Evolutionary conservation across 2,888 invertebrate genomes (phyloP).

Genomic region (Tenthredo amoena): DNA sequence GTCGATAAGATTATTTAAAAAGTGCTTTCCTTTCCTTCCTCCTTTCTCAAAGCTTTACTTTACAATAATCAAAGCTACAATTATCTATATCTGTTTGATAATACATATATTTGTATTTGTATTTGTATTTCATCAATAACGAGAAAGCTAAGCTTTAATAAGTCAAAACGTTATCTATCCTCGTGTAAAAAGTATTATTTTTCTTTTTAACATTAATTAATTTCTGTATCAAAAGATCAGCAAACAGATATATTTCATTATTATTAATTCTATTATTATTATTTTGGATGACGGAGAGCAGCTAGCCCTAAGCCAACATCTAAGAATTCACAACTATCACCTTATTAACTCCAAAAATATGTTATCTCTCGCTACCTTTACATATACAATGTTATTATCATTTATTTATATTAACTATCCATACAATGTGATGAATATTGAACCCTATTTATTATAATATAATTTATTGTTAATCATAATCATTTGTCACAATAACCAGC

Average conservation of each 20-base stretch:
- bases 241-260: not conserved
- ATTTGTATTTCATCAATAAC: not conserved
- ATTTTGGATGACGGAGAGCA: slow-evolving; percentile 41
- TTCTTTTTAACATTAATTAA: not conserved
- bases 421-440: slow-evolving; percentile 60
- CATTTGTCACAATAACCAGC: slow-evolving; percentile 24
- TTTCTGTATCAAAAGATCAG: slow-evolving; percentile 5
- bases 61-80: slow-evolving; percentile 2
- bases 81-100: not conserved
- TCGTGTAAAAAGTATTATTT: not conserved
- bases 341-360: slow-evolving; percentile 74
- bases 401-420: slow-evolving; percentile 58
- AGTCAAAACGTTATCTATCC: not conserved
- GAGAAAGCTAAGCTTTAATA: slow-evolving; percentile 2
- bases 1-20: not conserved
- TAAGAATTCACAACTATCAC: slow-evolving; percentile 56
- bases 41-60: not conserved
- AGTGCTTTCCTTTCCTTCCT: not conserved
- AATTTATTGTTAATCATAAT: slow-evolving; percentile 50
- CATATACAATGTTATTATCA: slow-evolving; percentile 32
- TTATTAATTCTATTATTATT: not conserved
- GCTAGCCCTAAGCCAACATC: slow-evolving; percentile 50
- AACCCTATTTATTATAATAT: slow-evolving; percentile 56
- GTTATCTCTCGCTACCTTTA: slow-evolving; percentile 64
- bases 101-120: not conserved